phyloP scores from a whole-genome alignment of 2,888 invertebrate species.

The Idaea dimidiata region DNA sequence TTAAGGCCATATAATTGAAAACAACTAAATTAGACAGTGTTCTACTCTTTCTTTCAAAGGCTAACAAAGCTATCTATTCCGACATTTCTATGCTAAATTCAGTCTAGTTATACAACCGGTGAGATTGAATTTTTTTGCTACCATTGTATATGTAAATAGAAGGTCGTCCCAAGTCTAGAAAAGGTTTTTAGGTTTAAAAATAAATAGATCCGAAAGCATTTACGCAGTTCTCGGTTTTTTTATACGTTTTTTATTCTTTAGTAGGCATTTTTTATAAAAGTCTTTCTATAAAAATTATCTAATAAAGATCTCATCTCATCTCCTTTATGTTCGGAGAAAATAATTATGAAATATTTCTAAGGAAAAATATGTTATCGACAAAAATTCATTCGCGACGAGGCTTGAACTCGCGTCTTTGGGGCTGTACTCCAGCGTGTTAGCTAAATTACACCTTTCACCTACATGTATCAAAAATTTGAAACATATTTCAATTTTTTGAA shows the following conservation, averaged over 20 bases:
- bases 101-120: neutral
- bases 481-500: too few species aligned
- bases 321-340: too few species aligned
- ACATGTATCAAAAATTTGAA: too few species aligned
- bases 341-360: too few species aligned
- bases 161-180: neutral
- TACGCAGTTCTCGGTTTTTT: neutral
- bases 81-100: neutral
- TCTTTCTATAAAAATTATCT: too few species aligned
- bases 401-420: too few species aligned
- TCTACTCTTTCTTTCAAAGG: neutral
- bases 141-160: neutral
- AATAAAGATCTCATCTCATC: too few species aligned
- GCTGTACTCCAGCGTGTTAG: too few species aligned
- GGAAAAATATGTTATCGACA: too few species aligned
- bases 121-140: neutral
- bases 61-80: conserved; percentile 1
- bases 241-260: neutral
- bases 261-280: too few species aligned
- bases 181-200: neutral
- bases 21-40: neutral
- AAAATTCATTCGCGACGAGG: too few species aligned
- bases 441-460: too few species aligned
- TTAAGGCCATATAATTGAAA: neutral
- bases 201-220: neutral